Base-by-base conservation (phyloP, 92 coral and sea anemone species). In the Porites lobata region DNA sequence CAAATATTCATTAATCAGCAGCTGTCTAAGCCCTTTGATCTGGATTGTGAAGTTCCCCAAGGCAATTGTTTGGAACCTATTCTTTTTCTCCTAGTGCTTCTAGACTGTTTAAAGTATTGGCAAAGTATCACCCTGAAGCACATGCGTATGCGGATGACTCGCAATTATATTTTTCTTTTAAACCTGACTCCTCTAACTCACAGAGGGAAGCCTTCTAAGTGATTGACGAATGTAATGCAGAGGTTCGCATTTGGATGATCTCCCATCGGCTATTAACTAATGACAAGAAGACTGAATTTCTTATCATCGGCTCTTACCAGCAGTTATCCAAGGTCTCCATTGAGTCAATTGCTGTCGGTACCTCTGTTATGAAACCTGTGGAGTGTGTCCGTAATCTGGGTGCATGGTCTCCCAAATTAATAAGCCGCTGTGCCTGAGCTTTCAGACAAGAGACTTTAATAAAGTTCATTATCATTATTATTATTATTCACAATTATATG, bases 351-450 rank as follows among this genome's bases (percentile, higher is more conserved):
- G 47, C 47, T 38, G 47, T 38, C 47, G 47, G 47, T 4, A 38
- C 47, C 47, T 38, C 47, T 38, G 6, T 38, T 38, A 38, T 38
- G 0, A 38, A 38, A 38, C 89, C 86, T 67, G 18, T 77, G 1
- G 19, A 72, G 24, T 62, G 78, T 20, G 79, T 87, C 4, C 70
- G 88, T 47, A 91, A 75, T 24, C 72, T 90, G 13, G 94, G 91
- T 56, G 24, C 91, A 4, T 91, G 91, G 88, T 87, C 24, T 22
- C 24, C 24, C 24, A 0, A 22, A 22, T 22, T 22, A 22, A 0
- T 22, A 22, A 22, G 24, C 1, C 24, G 1, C 24, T 22, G 24
- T 22, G 24, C 24, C 24, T 22, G 24, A 22, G 24, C 24, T 22
- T 0, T 22, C 0, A 22, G 24, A 22, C 24, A 22, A 0, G 24